A percentile compares a stretch with the other conserved stretches of the same genome.
Conservation (phyloP, 2,888 invertebrate species). For the Drosophila atroscutellata region DNA sequence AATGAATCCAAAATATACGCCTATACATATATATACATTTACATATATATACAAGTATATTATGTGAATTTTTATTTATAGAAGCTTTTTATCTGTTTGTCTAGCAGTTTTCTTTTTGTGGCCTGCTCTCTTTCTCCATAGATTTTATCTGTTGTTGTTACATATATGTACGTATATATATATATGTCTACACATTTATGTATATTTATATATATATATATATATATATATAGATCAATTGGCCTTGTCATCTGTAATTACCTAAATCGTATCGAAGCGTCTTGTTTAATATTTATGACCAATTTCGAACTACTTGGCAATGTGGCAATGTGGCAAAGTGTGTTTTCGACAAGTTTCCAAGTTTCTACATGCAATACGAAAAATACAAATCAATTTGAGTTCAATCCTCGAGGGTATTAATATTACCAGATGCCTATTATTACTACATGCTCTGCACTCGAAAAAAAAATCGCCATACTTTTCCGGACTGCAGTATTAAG, state of each 20-base stretch:
- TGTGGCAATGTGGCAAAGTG: background rate
- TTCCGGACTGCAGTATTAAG: background rate
- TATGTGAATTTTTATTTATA: slow-evolving; percentile 55
- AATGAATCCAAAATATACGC: slow-evolving; percentile 71
- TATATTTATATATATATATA: background rate
- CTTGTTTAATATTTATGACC: slow-evolving; percentile 9
- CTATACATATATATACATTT: slow-evolving; percentile 2
- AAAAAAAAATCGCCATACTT: background rate
- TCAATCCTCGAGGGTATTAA: background rate
- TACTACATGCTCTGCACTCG: background rate
- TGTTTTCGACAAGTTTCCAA: background rate
- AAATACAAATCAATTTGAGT: background rate
- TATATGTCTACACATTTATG: background rate
- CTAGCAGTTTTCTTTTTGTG: slow-evolving; percentile 17
- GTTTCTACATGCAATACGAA: background rate
- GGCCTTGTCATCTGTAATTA: slow-evolving; percentile 6
- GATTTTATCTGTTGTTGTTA: slow-evolving; percentile 2
- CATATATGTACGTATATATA: slow-evolving; percentile 1
- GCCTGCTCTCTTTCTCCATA: slow-evolving; percentile 34
- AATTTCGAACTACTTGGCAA: slow-evolving; percentile 1
- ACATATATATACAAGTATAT: slow-evolving; percentile 9
- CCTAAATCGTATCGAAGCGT: background rate
- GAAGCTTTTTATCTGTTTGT: slow-evolving; percentile 42
- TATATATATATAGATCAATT: background rate
- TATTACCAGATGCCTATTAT: background rate